Conservation (phyloP, 2,113 vertebrate species). For the Thalassarche chlororhynchos region DNA sequence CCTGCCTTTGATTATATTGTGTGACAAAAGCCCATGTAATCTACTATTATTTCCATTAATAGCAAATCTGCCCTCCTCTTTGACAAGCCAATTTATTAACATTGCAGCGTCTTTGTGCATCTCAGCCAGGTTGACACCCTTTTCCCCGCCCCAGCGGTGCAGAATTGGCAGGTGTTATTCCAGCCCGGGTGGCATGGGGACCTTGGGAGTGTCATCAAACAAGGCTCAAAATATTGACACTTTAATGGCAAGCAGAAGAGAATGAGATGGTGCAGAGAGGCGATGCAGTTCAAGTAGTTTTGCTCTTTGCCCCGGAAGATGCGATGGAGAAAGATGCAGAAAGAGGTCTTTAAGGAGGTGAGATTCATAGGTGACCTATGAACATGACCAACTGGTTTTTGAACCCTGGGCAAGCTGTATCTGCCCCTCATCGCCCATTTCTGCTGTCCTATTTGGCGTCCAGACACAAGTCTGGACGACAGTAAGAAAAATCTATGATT, state of each 20-base stretch:
- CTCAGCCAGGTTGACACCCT: slow-evolving; percentile 36
- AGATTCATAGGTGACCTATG: neutral
- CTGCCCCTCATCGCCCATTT: neutral
- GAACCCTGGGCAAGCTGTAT: neutral
- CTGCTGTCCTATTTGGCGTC: neutral
- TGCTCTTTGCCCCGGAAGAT: neutral
- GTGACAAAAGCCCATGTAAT: slow-evolving; percentile 73
- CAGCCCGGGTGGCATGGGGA: neutral
- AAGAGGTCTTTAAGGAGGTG: neutral
- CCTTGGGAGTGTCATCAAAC: neutral
- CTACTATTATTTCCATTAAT: slow-evolving; percentile 82
- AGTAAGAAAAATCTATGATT: neutral
- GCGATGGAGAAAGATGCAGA: neutral
- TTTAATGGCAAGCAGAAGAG: neutral
- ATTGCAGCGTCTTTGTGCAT: slow-evolving; percentile 52
- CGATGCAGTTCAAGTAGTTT: accelerated
- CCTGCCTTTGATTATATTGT: slow-evolving; percentile 76
- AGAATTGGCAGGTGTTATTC: slow-evolving; percentile 55
- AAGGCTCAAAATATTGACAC: slow-evolving; percentile 4
- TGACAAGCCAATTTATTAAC: slow-evolving; percentile 79
- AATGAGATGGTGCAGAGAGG: neutral
- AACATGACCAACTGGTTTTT: neutral
- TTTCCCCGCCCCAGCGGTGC: neutral
- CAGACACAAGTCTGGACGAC: neutral
- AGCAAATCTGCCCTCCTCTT: slow-evolving; percentile 70